Evolutionary conservation across 2,888 invertebrate genomes (phyloP).

Genomic region (Tetropium fuscum): DNA sequence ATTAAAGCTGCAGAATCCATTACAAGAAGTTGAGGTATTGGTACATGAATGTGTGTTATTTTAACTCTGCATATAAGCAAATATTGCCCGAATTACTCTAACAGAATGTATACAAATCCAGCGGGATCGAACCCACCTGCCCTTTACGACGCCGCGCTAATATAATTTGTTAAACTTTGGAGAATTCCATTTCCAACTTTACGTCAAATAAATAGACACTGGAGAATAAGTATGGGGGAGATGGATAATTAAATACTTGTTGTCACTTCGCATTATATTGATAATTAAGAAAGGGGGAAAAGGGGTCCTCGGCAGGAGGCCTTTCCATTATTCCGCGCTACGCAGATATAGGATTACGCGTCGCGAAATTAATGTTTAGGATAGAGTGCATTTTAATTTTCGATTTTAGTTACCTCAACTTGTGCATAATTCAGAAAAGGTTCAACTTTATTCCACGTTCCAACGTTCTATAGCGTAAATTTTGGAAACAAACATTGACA

Average conservation of each 20-base stretch:
- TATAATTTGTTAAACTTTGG: constrained; percentile 20
- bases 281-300: constrained; percentile 21
- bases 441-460: no score
- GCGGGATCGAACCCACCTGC: neutral
- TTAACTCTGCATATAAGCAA: no score
- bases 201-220: constrained; percentile 19
- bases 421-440: no score
- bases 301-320: constrained; percentile 2
- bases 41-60: no score
- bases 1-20: no score
- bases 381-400: neutral
- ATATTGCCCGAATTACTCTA: no score
- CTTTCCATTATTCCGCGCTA: constrained; percentile 1
- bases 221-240: constrained; percentile 2
- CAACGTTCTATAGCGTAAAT: no score
- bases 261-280: constrained; percentile 15
- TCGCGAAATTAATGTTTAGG: constrained; percentile 3
- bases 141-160: constrained; percentile 6
- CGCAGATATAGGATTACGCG: neutral
- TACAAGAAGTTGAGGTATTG: neutral
- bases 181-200: constrained; percentile 16
- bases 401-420: no score
- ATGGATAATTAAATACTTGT: constrained; percentile 25
- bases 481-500: no score
- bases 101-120: constrained; percentile 1